These are phyloP conservation scores for Iselma pallidipennis DNA, from an alignment of 2,888 invertebrate species.

Conservation along the genomic window DNA sequence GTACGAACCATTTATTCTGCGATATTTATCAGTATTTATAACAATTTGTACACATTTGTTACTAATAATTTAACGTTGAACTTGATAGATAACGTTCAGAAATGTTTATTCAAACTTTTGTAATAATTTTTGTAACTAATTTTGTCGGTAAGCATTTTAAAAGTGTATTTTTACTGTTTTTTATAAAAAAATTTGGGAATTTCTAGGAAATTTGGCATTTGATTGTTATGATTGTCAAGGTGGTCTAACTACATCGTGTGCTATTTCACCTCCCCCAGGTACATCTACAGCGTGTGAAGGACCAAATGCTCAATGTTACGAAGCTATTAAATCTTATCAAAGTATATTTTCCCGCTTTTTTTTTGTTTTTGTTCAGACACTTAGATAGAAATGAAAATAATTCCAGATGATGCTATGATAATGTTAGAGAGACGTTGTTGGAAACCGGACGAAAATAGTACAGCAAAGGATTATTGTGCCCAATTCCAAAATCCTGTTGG, in stretches of 20 bases:
- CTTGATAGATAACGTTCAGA: no score
- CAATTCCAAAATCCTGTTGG: conserved; percentile 16
- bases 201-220: neutral
- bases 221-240: conserved; percentile 24
- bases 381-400: conserved; percentile 7
- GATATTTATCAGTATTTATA: no score
- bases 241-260: conserved; percentile 22
- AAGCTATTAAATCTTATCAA: conserved; percentile 27
- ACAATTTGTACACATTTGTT: no score
- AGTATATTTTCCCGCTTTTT: conserved; percentile 16
- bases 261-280: neutral
- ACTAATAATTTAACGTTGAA: no score
- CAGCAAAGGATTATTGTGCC: conserved; percentile 14
- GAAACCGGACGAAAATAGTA: conserved; percentile 13
- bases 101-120: neutral
- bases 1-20: no score
- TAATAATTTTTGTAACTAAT: neutral
- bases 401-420: conserved; percentile 23
- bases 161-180: neutral
- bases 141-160: neutral
- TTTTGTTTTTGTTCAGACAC: no score
- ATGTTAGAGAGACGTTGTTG: conserved; percentile 26
- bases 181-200: neutral
- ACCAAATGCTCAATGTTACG: conserved; percentile 23
- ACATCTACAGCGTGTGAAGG: conserved; percentile 6